phyloP scores from a whole-genome alignment of 2,113 vertebrate genomes.

The Antechinus stuartii region DNA sequence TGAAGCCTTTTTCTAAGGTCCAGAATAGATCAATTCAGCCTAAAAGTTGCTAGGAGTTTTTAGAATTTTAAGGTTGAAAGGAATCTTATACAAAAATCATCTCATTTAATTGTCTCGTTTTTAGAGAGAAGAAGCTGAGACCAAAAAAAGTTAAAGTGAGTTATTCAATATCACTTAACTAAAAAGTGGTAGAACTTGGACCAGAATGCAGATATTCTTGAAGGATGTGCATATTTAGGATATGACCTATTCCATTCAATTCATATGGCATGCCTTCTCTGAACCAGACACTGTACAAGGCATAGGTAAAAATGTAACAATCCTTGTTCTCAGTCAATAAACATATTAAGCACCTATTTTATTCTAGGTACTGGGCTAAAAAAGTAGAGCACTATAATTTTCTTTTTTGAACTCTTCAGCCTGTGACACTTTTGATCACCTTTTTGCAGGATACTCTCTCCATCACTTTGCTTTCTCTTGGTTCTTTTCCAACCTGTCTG shows the following conservation, averaged over 20 bases:
- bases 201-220: background rate
- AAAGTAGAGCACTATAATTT: background rate
- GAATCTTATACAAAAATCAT: background rate
- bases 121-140: background rate
- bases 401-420: background rate
- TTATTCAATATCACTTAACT: background rate
- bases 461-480: background rate
- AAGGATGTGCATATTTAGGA: background rate
- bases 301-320: background rate
- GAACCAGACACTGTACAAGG: background rate
- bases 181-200: background rate
- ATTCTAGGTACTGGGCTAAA: background rate
- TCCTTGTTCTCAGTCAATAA: background rate
- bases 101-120: background rate
- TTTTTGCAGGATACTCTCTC: background rate
- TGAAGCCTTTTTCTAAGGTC: background rate
- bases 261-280: background rate
- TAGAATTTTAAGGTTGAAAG: background rate
- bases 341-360: background rate
- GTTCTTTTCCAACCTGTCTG: background rate
- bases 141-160: background rate
- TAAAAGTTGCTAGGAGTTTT: background rate
- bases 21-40: background rate
- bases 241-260: background rate
- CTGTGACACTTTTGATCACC: background rate